phyloP scores from a whole-genome alignment of 2,797 vertebrate genomes.

The Spondyliosoma cantharus region DNA sequence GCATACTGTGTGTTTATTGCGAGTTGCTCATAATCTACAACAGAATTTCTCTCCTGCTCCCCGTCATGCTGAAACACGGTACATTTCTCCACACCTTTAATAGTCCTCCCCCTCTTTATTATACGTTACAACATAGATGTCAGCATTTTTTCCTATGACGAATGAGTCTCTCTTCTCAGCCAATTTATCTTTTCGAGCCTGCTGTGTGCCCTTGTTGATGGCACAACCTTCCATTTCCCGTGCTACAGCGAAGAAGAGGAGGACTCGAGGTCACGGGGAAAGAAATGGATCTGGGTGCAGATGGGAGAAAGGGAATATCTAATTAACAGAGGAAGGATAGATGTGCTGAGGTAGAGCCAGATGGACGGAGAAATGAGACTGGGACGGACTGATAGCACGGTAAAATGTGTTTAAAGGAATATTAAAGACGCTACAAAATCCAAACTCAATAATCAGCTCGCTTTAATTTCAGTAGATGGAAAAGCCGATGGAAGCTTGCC shows the following conservation, averaged over 20 bases:
- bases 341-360: constrained; percentile 4
- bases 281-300: constrained; percentile 23
- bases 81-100: constrained; percentile 44
- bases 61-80: constrained; percentile 11
- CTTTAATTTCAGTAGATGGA: constrained; percentile 19
- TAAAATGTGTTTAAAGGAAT: background rate
- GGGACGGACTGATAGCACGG: background rate
- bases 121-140: constrained; percentile 56
- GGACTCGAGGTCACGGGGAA: constrained; percentile 40
- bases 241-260: constrained; percentile 12
- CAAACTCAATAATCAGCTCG: constrained; percentile 4
- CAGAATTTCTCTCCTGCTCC: background rate
- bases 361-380: background rate
- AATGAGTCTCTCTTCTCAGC: constrained; percentile 49
- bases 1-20: background rate
- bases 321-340: constrained; percentile 23
- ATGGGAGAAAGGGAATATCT: background rate
- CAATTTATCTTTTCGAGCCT: constrained; percentile 64
- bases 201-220: constrained; percentile 53
- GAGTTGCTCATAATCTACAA: constrained; percentile 42
- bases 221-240: constrained; percentile 53
- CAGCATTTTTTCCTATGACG: constrained; percentile 65
- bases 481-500: constrained; percentile 5
- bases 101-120: constrained; percentile 42
- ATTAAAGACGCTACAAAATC: background rate